These are phyloP conservation scores for Pterocles burchelli DNA, from an alignment of 2,113 vertebrate species.

Conservation along the genomic window DNA sequence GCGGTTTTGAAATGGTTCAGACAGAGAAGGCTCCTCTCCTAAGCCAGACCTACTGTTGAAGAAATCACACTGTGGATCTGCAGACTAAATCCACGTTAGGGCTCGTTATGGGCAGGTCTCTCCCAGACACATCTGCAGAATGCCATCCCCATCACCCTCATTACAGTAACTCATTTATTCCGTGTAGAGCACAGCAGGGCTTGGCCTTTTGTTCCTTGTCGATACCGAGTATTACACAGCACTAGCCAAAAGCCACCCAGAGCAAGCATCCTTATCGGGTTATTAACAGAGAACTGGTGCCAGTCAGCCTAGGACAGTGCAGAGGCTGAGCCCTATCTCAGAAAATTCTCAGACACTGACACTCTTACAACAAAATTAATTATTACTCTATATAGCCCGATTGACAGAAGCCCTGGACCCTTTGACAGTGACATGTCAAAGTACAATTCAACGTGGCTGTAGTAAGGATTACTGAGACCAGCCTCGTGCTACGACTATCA, in stretches of 20 bases:
- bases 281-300: not conserved
- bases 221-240: not conserved
- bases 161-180: not conserved
- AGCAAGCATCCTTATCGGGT: not conserved
- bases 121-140: not conserved
- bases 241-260: not conserved
- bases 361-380: conserved; percentile 36
- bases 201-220: not conserved
- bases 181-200: not conserved
- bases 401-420: not conserved
- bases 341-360: not conserved
- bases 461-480: not conserved
- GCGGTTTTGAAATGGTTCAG: not conserved
- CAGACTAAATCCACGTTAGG: not conserved
- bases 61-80: accelerated
- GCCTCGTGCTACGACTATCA: not conserved
- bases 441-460: not conserved
- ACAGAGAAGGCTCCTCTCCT: not conserved
- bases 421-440: conserved; percentile 9
- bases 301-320: not conserved
- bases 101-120: not conserved
- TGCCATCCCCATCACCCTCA: not conserved
- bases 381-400: not conserved
- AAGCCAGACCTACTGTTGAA: not conserved
- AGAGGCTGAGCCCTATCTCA: not conserved